Evolutionary conservation across 2,888 invertebrate species (phyloP).

Genomic region (Dugesia japonica): DNA sequence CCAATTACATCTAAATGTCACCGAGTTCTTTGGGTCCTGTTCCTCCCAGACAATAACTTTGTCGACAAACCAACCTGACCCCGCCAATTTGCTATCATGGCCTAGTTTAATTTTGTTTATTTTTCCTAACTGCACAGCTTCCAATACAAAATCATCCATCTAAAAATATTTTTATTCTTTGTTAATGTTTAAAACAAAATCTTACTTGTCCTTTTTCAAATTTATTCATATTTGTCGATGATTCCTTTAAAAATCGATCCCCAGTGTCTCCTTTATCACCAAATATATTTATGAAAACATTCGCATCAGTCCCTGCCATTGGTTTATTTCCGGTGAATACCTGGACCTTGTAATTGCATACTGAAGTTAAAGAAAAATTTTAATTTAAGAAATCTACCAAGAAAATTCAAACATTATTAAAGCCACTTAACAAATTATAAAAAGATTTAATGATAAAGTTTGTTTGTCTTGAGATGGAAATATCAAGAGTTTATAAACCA

Average conservation of each 20-base stretch:
- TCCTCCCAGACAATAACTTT: slow-evolving; percentile 42
- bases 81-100: slow-evolving; percentile 44
- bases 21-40: slow-evolving; percentile 38
- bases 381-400: too few species aligned
- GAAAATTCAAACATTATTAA: too few species aligned
- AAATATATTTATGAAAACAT: slow-evolving; percentile 46
- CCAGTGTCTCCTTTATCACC: slow-evolving; percentile 47
- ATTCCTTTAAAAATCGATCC: slow-evolving; percentile 44
- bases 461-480: too few species aligned
- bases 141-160: slow-evolving; percentile 46
- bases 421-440: too few species aligned
- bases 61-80: slow-evolving; percentile 46
- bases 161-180: slow-evolving; percentile 35
- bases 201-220: slow-evolving; percentile 45
- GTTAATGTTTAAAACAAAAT: not conserved
- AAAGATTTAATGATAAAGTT: too few species aligned
- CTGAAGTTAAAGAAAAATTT: not conserved
- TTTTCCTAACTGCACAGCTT: slow-evolving; percentile 45
- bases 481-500: too few species aligned
- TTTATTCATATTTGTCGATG: slow-evolving; percentile 45
- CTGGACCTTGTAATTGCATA: slow-evolving; percentile 23
- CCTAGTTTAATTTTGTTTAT: slow-evolving; percentile 46
- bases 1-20: slow-evolving; percentile 42
- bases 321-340: slow-evolving; percentile 3
- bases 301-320: slow-evolving; percentile 46